phyloP scores from a whole-genome alignment of 2,797 vertebrate species.

The Gadopsis bispinosus region DNA sequence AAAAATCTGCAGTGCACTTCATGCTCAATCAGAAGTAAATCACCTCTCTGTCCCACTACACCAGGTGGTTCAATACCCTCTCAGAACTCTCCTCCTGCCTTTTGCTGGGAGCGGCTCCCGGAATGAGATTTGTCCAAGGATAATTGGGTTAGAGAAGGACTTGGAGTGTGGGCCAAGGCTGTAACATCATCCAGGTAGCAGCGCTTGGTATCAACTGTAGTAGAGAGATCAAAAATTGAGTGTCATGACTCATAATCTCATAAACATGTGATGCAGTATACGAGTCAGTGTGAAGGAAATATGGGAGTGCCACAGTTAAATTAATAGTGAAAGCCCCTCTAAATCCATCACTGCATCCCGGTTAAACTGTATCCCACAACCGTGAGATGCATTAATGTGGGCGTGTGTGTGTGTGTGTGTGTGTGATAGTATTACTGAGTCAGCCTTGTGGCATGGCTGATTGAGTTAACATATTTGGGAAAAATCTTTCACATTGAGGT shows the following conservation, averaged over 20 bases:
- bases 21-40: slow-evolving; percentile 23
- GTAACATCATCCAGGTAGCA: slow-evolving; percentile 76
- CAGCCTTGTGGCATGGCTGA: slow-evolving; percentile 65
- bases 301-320: slow-evolving; percentile 49
- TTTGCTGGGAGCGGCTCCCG: slow-evolving; percentile 64
- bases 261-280: slow-evolving; percentile 60
- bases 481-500: slow-evolving; percentile 56
- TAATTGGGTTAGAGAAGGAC: slow-evolving; percentile 77
- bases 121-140: slow-evolving; percentile 82
- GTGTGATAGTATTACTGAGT: slow-evolving; percentile 72
- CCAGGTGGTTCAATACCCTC: slow-evolving; percentile 39
- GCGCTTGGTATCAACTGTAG: slow-evolving; percentile 49
- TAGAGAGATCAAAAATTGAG: slow-evolving; percentile 57
- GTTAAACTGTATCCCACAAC: slow-evolving; percentile 55
- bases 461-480: slow-evolving; percentile 72
- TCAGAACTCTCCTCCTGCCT: slow-evolving; percentile 42
- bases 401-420: slow-evolving; percentile 41
- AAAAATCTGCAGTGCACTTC: neutral
- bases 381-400: slow-evolving; percentile 62
- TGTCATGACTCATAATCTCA: slow-evolving; percentile 65
- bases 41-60: slow-evolving; percentile 2
- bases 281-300: slow-evolving; percentile 62
- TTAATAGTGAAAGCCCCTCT: slow-evolving; percentile 58
- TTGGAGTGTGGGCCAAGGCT: slow-evolving; percentile 54
- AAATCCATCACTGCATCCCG: slow-evolving; percentile 55